Evolutionary conservation across 1,140 invertebrate genomes (phyloP).

Genomic region (Vanessa atalanta): DNA sequence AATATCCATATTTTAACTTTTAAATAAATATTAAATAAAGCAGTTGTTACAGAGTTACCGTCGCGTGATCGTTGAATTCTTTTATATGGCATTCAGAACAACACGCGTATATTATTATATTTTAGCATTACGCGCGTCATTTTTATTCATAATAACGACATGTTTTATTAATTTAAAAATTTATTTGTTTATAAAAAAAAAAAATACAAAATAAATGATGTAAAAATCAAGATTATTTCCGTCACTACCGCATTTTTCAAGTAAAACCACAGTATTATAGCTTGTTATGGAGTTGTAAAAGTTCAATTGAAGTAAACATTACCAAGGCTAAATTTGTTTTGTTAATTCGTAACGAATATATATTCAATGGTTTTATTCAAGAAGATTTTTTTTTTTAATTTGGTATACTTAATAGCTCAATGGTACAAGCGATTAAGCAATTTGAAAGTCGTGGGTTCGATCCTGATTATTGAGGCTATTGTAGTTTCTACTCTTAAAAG

Average conservation of each 20-base stretch:
- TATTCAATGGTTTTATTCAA: not conserved
- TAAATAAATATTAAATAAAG: not conserved
- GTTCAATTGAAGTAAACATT: not conserved
- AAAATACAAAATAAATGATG: conserved; percentile 1
- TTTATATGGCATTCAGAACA: conserved; percentile 14
- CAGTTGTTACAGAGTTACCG: not conserved
- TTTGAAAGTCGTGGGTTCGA: too few species aligned
- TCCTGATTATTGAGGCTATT: too few species aligned
- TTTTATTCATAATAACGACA: not conserved
- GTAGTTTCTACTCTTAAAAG: too few species aligned
- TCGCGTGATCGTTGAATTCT: conserved; percentile 16
- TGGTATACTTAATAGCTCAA: too few species aligned
- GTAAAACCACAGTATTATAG: not conserved
- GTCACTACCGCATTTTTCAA: not conserved
- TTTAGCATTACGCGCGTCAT: not conserved
- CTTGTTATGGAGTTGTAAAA: not conserved
- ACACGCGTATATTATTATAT: not conserved
- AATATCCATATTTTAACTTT: not conserved
- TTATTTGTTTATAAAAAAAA: not conserved
- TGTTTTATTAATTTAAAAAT: not conserved
- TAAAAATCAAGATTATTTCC: not conserved
- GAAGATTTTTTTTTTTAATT: too few species aligned
- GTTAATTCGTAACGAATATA: not conserved
- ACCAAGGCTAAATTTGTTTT: conserved; percentile 3
- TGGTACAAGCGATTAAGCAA: too few species aligned